Evolutionary conservation across 2,113 vertebrate species (phyloP), one percentile per base, ranked within the genome.

Genomic region (Antidorcas marsupialis): DNA sequence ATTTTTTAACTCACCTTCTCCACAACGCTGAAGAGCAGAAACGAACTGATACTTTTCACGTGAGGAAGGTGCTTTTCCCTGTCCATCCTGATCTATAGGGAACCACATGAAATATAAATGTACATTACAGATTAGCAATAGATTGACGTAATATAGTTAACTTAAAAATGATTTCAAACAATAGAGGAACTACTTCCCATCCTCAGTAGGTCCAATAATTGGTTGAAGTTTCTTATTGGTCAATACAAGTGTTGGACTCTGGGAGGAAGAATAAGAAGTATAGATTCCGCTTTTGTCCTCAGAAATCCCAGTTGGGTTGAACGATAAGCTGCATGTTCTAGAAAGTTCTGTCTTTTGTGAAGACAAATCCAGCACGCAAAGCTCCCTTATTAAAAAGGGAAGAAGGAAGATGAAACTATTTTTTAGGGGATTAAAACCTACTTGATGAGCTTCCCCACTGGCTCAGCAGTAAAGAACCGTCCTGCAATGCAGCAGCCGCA

Each of bases 11-110:
- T 36, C 33, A 6, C 30, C 64, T 76, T 15, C 43, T 12, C 59
- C 52, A 3, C 13, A 1, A 14, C 0, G 17, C 55, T 0, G 6
- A 12, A 85, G 55, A 16, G 23, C 28, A 45, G 74, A 76, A 30
- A 19, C 0, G 2, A 60, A 86, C 2, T 2, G 7, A 2, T 13
- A 11, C 2, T 39, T 71, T 59, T 21, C 15, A 43, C 21, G 0
- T 1, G 6, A 71, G 84, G 55, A 53, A 62, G 59, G 57, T 0
- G 5, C 23, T 55, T 19, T 60, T n/a, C 16, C 84, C 39, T 17
- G 2, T 10, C 74, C 76, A 45, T n/a, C 23, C 30, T 30, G 50
- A 36, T 13, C 57, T 52, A 1, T 1, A 27, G 10, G n/a, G 19
- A 30, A 17, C 43, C 30, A 30, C 28, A 6, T 36, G 16, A 59